These are phyloP conservation scores for Orthosia gothica DNA, from an alignment of 2,888 invertebrate species.

Conservation along the genomic window DNA sequence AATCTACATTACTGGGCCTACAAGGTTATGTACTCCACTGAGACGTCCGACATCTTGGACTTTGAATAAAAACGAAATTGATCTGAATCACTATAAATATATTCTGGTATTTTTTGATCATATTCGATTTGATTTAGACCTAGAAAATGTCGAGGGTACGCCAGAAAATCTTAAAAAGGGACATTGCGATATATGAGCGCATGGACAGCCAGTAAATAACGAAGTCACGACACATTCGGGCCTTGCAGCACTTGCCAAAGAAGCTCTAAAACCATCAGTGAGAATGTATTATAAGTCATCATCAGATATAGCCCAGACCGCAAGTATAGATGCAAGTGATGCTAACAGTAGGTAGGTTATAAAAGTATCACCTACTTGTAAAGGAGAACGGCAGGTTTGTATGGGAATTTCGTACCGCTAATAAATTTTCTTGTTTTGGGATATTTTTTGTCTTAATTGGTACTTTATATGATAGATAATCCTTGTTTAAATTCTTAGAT, in stretches of 20 bases:
- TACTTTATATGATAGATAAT: no score
- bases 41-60: not conserved
- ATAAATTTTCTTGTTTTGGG: no score
- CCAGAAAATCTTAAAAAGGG: not conserved
- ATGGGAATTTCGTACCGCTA: no score
- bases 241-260: not conserved
- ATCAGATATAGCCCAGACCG: not conserved
- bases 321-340: not conserved
- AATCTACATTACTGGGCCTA: not conserved
- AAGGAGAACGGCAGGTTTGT: no score
- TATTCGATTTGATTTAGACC: not conserved
- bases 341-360: not conserved
- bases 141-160: not conserved
- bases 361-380: not conserved
- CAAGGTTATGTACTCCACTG: no score
- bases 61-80: not conserved
- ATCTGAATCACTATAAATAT: no score
- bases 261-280: not conserved
- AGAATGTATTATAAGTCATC: not conserved
- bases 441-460: no score
- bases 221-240: not conserved
- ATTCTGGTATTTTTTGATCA: not conserved
- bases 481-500: no score
- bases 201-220: not conserved
- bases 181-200: not conserved